These are phyloP conservation scores for Cepaea hortensis DNA, from an alignment of 2,888 invertebrate species.

Conservation along the genomic window DNA sequence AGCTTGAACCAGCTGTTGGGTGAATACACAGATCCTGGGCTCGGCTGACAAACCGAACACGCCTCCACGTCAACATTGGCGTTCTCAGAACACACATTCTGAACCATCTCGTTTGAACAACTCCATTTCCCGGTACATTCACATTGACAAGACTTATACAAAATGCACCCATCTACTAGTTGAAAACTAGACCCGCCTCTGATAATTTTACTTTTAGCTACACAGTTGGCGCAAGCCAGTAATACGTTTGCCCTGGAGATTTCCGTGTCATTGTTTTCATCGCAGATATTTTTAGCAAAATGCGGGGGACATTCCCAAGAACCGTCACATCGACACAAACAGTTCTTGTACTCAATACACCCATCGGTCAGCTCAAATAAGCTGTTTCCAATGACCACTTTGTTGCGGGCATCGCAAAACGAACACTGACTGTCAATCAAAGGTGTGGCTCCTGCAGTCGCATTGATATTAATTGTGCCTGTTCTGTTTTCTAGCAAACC, in stretches of 20 bases:
- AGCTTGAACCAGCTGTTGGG: slow-evolving; percentile 42
- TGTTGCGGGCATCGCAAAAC: slow-evolving; percentile 59
- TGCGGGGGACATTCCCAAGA: slow-evolving; percentile 64
- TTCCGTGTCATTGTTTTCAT: background rate
- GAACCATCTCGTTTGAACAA: slow-evolving; percentile 61
- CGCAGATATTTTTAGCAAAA: slow-evolving; percentile 59
- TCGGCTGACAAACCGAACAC: slow-evolving; percentile 44
- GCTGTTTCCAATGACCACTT: slow-evolving; percentile 58
- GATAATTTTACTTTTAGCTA: slow-evolving; percentile 56
- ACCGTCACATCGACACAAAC: slow-evolving; percentile 68
- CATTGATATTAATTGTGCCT: background rate
- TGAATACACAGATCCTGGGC: slow-evolving; percentile 33
- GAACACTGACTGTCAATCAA: slow-evolving; percentile 51
- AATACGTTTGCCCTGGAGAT: slow-evolving; percentile 54
- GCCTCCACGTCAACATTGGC: background rate
- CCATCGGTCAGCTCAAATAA: slow-evolving; percentile 61
- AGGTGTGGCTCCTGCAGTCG: background rate
- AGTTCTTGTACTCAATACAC: slow-evolving; percentile 63
- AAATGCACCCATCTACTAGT: slow-evolving; percentile 60
- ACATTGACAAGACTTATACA: slow-evolving; percentile 63
- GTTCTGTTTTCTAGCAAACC: background rate
- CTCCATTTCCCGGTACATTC: slow-evolving; percentile 67
- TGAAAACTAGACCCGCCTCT: slow-evolving; percentile 61
- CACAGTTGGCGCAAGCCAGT: slow-evolving; percentile 60
- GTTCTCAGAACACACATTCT: slow-evolving; percentile 54